Conservation (phyloP, 2,888 invertebrate genomes). For the Heliothis peltigera region DNA sequence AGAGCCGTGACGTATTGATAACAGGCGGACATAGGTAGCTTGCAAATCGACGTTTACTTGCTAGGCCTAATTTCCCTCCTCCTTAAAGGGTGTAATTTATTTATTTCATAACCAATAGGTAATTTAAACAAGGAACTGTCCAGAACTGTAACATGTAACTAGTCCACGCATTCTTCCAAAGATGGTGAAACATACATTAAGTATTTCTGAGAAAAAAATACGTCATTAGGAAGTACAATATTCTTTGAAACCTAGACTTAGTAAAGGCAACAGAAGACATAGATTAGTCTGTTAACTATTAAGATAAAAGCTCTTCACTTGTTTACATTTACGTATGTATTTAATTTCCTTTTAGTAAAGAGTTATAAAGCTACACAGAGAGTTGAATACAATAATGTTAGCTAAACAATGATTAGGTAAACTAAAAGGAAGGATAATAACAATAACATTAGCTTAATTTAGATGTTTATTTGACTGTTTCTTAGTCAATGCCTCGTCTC, state of each 20-base stretch:
- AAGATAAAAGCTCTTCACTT: neutral
- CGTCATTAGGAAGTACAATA: neutral
- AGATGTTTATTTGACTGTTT: neutral
- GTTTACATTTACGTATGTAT: neutral
- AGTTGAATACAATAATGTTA: neutral
- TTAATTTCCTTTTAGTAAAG: too few relatives aligned
- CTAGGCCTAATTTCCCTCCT: too few relatives aligned
- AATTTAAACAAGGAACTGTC: too few relatives aligned
- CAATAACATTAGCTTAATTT: neutral
- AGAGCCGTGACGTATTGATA: neutral
- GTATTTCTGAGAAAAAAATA: neutral
- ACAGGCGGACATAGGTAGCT: slow-evolving; percentile 6
- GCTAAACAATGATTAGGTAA: neutral
- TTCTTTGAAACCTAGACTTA: neutral
- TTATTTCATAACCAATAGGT: too few relatives aligned
- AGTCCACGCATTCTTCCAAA: too few relatives aligned
- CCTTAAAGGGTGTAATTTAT: neutral
- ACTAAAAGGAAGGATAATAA: neutral
- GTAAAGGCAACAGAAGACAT: neutral
- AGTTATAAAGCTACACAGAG: too few relatives aligned
- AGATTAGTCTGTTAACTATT: neutral
- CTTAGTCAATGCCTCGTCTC: too few relatives aligned
- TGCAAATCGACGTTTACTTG: neutral
- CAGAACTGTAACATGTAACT: too few relatives aligned
- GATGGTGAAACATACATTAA: too few relatives aligned